Conservation (phyloP, 2,888 invertebrate species). For the Ichneumoninae sp. region DNA sequence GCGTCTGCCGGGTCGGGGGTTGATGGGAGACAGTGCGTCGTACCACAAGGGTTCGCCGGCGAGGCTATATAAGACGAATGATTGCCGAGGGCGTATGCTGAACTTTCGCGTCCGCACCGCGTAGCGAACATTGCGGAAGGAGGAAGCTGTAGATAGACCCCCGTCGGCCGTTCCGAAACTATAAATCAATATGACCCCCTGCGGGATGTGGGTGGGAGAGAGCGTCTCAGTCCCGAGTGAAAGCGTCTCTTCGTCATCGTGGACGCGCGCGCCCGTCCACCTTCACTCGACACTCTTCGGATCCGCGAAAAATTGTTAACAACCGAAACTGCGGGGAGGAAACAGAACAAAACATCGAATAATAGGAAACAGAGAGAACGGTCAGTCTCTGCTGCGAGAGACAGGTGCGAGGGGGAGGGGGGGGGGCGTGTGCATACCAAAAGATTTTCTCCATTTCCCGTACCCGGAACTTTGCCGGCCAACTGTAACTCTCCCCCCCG, state of each 20-base stretch:
- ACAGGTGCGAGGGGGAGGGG: slow-evolving; percentile 50
- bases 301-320: background rate
- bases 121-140: slow-evolving; percentile 35
- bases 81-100: slow-evolving; percentile 31
- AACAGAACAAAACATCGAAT: slow-evolving; percentile 9
- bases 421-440: background rate
- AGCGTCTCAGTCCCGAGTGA: slow-evolving; percentile 46
- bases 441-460: slow-evolving; percentile 18
- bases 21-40: background rate
- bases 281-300: background rate
- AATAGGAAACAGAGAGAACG: slow-evolving; percentile 23
- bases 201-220: slow-evolving; percentile 46
- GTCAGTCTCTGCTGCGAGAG: slow-evolving; percentile 12
- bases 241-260: slow-evolving; percentile 43
- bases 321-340: background rate
- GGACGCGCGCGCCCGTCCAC: slow-evolving; percentile 23
- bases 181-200: slow-evolving; percentile 65
- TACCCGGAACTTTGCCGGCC: slow-evolving; percentile 2
- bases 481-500: background rate
- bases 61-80: slow-evolving; percentile 5
- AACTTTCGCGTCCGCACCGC: slow-evolving; percentile 51
- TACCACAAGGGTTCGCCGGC: slow-evolving; percentile 12
- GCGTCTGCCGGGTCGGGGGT: background rate
- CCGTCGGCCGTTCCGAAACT: slow-evolving; percentile 59
- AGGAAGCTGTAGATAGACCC: slow-evolving; percentile 41